These are phyloP conservation scores for Deroptyus accipitrinus DNA, from an alignment of 2,113 vertebrate species.

Conservation along the genomic window DNA sequence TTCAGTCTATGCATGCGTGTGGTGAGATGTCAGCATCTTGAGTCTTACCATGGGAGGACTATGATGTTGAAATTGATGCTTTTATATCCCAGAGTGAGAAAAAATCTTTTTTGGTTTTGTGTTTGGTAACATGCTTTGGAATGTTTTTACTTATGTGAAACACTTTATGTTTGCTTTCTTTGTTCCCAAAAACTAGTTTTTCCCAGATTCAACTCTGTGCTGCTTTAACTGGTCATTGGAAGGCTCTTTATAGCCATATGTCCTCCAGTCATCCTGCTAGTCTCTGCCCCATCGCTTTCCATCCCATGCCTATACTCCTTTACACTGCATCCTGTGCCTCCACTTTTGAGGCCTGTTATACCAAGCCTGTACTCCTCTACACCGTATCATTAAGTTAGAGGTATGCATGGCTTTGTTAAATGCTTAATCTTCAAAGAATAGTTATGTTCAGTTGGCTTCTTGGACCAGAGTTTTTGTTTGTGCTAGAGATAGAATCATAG, in stretches of 20 bases:
- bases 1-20: background rate
- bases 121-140: background rate
- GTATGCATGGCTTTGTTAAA: background rate
- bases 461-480: background rate
- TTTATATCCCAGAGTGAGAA: background rate
- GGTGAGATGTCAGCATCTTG: background rate
- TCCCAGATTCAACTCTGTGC: background rate
- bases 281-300: too few species aligned
- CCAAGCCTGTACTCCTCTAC: background rate
- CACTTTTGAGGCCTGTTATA: background rate
- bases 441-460: background rate
- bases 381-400: background rate
- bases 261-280: background rate
- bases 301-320: too few species aligned
- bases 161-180: background rate
- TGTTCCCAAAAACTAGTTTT: background rate
- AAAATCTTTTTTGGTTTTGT: background rate
- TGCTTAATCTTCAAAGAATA: background rate
- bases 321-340: background rate
- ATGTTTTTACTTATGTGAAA: background rate
- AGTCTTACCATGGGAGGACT: background rate
- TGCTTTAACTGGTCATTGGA: background rate
- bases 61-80: background rate
- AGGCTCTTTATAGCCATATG: accelerated
- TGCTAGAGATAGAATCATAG: background rate